Percentiles rank a stretch among this genome's conserved stretches.
These are phyloP conservation scores for Prosapia bicincta DNA, from an alignment of 2,888 invertebrate species.

Conservation along the genomic window DNA sequence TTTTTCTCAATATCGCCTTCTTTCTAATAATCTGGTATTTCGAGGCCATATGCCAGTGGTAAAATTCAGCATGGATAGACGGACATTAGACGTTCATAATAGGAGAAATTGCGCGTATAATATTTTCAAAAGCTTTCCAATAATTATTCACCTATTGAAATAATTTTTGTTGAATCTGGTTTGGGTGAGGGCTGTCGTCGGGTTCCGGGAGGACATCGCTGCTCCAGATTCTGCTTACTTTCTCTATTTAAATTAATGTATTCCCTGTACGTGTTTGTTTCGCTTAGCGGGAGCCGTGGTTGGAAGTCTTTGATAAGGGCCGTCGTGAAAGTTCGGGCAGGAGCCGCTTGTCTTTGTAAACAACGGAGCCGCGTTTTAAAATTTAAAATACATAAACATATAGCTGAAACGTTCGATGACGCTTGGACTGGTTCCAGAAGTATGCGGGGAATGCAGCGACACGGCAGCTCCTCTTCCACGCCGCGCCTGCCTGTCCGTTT, in stretches of 20 bases:
- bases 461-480: no score
- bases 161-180: no score
- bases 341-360: not conserved
- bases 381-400: constrained; percentile 2
- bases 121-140: no score
- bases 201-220: not conserved
- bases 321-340: not conserved
- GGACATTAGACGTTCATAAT: no score
- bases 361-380: not conserved
- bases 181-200: no score
- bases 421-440: not conserved
- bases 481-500: no score
- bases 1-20: no score
- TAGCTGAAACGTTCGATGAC: not conserved
- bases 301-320: not conserved
- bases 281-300: not conserved
- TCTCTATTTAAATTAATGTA: not conserved
- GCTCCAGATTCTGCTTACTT: not conserved
- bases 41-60: no score
- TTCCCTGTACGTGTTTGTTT: not conserved
- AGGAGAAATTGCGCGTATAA: no score
- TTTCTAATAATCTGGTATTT: no score
- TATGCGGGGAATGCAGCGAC: not conserved
- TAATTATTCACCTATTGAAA: no score
- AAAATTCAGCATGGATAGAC: no score